Conservation (phyloP, 64 coral and sea anemone genomes). For the Orbicella faveolata region DNA sequence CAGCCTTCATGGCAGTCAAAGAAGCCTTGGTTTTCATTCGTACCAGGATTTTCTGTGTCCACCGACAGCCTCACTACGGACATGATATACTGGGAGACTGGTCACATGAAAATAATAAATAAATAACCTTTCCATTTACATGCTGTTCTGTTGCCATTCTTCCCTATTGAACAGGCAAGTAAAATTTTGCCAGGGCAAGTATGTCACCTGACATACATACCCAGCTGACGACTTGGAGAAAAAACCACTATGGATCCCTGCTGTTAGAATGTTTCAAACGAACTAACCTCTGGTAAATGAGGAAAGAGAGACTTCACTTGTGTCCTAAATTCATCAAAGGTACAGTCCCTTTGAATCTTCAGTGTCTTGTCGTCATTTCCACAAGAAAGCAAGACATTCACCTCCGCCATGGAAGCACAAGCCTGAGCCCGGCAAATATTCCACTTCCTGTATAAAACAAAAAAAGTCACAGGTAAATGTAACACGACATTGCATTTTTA, state of each 20-base stretch:
- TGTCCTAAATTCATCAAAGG: slow-evolving; percentile 65
- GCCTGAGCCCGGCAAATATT: neutral
- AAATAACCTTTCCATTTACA: no score
- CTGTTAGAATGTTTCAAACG: neutral
- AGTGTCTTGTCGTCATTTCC: slow-evolving; percentile 65
- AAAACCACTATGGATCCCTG: neutral
- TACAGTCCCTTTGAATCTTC: slow-evolving; percentile 58
- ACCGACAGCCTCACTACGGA: no score
- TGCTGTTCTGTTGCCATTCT: no score
- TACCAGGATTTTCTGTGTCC: no score
- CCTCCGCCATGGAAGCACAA: slow-evolving; percentile 29
- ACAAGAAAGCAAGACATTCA: slow-evolving; percentile 73
- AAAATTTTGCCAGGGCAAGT: no score
- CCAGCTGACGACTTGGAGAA: neutral
- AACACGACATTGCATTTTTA: neutral
- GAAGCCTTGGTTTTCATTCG: no score
- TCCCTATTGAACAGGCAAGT: neutral
- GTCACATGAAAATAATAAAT: no score
- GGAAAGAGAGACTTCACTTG: slow-evolving; percentile 63
- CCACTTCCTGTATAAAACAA: neutral
- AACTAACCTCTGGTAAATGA: slow-evolving; percentile 76
- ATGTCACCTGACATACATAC: neutral
- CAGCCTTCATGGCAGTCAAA: no score
- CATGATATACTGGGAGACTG: no score
- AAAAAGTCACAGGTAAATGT: neutral